Conservation (phyloP, 2,888 invertebrate species). For the Thyatira batis region DNA sequence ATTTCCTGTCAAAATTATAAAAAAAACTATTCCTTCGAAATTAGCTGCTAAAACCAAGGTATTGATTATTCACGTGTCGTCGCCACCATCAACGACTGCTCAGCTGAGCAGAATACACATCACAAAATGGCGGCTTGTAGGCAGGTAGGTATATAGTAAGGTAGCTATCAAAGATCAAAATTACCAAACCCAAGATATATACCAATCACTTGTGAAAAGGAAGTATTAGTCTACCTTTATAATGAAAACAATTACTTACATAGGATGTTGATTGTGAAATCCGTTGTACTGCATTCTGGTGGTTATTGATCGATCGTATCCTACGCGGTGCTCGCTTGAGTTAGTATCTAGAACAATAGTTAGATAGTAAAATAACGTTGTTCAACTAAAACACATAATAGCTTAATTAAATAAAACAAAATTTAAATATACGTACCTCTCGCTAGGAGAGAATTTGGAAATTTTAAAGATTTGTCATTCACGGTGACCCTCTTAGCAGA, state of each 20-base stretch:
- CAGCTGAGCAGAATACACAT: conserved; percentile 59
- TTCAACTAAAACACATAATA: neutral
- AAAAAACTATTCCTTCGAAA: conserved; percentile 5
- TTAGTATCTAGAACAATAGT: conserved; percentile 68
- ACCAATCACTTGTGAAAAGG: neutral
- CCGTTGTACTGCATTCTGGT: conserved; percentile 79
- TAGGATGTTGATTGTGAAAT: conserved; percentile 78
- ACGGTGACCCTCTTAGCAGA: conserved; percentile 64
- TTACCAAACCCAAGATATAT: neutral
- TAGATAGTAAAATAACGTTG: conserved; percentile 10
- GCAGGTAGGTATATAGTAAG: conserved; percentile 44
- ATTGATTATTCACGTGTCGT: conserved; percentile 35
- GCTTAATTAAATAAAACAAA: conserved; percentile 2
- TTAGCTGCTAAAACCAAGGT: conserved; percentile 5
- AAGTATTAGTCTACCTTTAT: conserved; percentile 6
- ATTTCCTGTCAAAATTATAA: neutral
- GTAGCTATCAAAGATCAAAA: conserved; percentile 8
- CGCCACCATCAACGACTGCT: conserved; percentile 64
- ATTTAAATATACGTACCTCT: conserved; percentile 63
- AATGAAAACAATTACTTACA: conserved; percentile 53
- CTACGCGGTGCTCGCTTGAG: conserved; percentile 67
- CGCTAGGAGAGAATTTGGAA: conserved; percentile 75
- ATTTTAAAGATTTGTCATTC: conserved; percentile 64
- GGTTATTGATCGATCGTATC: conserved; percentile 38
- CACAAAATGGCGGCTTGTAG: conserved; percentile 79